Conservation (phyloP, 92 coral and sea anemone species). For the Galaxea fascicularis region DNA sequence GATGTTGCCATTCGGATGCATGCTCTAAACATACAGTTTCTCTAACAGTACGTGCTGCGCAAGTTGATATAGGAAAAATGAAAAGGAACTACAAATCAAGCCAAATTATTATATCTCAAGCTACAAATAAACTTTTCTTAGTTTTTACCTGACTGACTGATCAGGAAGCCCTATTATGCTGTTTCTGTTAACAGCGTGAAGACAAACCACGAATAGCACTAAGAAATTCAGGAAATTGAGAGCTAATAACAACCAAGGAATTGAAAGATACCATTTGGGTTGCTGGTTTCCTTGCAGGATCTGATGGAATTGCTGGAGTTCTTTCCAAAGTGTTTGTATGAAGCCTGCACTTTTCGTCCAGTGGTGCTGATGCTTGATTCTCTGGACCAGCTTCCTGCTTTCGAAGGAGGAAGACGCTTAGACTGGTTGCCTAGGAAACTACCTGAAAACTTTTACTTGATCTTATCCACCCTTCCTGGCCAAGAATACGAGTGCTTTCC, state of each 20-base stretch:
- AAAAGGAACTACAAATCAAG: too few relatives aligned
- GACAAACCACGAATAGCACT: too few relatives aligned
- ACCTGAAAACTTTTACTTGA: constrained; percentile 78
- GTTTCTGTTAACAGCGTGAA: too few relatives aligned
- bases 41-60: too few relatives aligned
- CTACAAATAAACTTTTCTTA: too few relatives aligned
- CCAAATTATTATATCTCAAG: too few relatives aligned
- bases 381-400: constrained; percentile 89
- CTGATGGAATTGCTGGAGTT: constrained; percentile 76
- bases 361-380: constrained; percentile 94
- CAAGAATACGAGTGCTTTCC: constrained; percentile 84
- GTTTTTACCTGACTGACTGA: too few relatives aligned
- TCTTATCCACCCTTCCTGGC: constrained; percentile 90
- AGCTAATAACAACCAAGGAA: background rate
- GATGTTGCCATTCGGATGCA: too few relatives aligned
- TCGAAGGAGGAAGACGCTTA: constrained; percentile 89
- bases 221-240: too few relatives aligned
- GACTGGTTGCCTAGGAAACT: constrained; percentile 90
- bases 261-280: background rate
- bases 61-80: too few relatives aligned
- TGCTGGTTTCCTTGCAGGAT: constrained; percentile 56
- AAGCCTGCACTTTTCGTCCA: constrained; percentile 67
- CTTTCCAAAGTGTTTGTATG: constrained; percentile 86
- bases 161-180: too few relatives aligned
- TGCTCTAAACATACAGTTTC: too few relatives aligned